Evolutionary conservation across 53 echinoderm and acorn worm species (phyloP).

Genomic region (Patiria pectinifera): DNA sequence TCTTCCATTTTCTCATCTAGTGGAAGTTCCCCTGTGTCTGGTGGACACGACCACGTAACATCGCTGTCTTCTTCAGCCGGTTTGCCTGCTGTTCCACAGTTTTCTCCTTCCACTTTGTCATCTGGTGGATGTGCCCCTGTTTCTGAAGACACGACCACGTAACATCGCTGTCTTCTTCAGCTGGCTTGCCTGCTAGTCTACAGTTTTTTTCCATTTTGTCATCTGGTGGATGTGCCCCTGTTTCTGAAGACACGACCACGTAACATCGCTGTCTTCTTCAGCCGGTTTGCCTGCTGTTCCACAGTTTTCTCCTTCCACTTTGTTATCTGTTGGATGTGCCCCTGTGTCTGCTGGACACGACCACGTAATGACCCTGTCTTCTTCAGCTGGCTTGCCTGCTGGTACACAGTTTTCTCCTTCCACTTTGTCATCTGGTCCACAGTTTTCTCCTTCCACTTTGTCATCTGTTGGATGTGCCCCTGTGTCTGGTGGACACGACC

Average conservation of each 20-base stretch:
- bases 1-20: too few relatives aligned
- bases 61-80: too few relatives aligned
- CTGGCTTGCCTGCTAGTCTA: too few relatives aligned
- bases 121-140: too few relatives aligned
- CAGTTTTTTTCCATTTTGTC: too few relatives aligned
- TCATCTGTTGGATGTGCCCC: neutral
- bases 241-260: too few relatives aligned
- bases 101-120: too few relatives aligned
- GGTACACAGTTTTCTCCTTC: neutral
- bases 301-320: neutral
- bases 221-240: neutral
- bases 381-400: neutral
- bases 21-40: too few relatives aligned
- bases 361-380: neutral
- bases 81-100: too few relatives aligned
- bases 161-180: too few relatives aligned
- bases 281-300: neutral
- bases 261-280: neutral
- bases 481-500: neutral
- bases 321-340: neutral
- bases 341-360: neutral
- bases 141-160: too few relatives aligned
- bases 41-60: too few relatives aligned
- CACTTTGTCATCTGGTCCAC: neutral
- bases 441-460: neutral